phyloP scores from a whole-genome alignment of 2,797 vertebrate species.

The Notoglanidium macrostoma region DNA sequence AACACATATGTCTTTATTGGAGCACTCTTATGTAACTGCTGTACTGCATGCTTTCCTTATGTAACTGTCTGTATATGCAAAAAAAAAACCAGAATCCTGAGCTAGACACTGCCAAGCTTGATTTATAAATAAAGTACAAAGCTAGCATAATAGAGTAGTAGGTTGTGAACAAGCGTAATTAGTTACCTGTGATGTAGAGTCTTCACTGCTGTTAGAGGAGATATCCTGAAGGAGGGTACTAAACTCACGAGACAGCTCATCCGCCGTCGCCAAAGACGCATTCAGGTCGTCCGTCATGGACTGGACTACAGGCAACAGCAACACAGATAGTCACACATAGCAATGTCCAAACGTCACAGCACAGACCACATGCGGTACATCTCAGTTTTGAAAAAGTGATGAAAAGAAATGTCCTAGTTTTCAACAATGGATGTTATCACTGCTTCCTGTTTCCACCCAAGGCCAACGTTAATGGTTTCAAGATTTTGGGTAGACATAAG shows the following conservation, averaged over 20 bases:
- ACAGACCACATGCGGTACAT: not conserved
- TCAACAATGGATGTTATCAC: constrained; percentile 6
- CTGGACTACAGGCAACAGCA: constrained; percentile 71
- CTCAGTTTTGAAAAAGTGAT: not conserved
- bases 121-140: not conserved
- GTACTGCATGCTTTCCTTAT: no score
- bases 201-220: constrained; percentile 30
- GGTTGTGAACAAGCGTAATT: not conserved
- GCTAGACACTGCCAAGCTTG: not conserved
- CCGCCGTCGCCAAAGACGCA: constrained; percentile 84
- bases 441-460: not conserved
- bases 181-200: constrained; percentile 57
- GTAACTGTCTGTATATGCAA: not conserved
- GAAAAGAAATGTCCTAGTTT: not conserved
- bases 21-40: not conserved
- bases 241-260: constrained; percentile 85
- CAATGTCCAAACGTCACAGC: not conserved
- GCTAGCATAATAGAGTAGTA: not conserved
- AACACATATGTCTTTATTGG: not conserved
- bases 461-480: not conserved
- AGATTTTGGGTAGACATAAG: not conserved
- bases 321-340: constrained; percentile 32
- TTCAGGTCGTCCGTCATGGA: constrained; percentile 85
- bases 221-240: constrained; percentile 77
- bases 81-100: not conserved